Base-by-base conservation (phyloP, 2,113 vertebrate genomes). In the Engraulis encrasicolus region DNA sequence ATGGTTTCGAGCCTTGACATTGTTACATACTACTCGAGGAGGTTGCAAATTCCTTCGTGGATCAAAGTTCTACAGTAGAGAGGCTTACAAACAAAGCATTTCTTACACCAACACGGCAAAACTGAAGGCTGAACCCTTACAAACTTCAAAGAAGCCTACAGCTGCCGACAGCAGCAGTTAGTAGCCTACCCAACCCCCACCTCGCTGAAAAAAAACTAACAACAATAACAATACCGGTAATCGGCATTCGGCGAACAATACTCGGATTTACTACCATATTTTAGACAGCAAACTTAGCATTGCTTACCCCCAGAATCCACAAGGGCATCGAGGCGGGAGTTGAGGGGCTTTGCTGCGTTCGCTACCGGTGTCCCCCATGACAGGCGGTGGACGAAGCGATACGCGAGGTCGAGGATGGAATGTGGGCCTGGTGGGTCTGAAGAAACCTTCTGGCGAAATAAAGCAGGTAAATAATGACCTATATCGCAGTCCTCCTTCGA, bases 271-370 rank as follows among this genome's bases (percentile, higher is more conserved):
- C 7, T 18, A 27, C 11, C 6, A 15, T 19, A 1, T 6, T 23
- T 23, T 31, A 15, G 15, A 20, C 6, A 20, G 6, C 15, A 40
- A 82, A 45, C 18, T 71, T 49, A 6, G 34, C 27, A 36, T 14
- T 9, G 36, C 82, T 83, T 78, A 83, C 82, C 82, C 82, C 82
- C 82, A 83, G n/a, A 83, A 83, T 27, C 82, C 82, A 54, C 82
- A 83, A 37, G 50, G 50, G 19, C 82, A 83, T 0, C 82, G 49
- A 6, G 82, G 77, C 14, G 77, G 77, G 1, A 83, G 20, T 12
- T 34, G 31, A 7, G 82, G 36, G 6, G 82, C 20, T 52, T 79
- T 78, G 50, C 82, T 83, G 23, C 77, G 34, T 40, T 83, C 82
- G n/a, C 82, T 83, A 23, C 80, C 80, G 52, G 80, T 81, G 77